phyloP scores from a whole-genome alignment of 2,113 vertebrate species.

The Nycticebus coucang region DNA sequence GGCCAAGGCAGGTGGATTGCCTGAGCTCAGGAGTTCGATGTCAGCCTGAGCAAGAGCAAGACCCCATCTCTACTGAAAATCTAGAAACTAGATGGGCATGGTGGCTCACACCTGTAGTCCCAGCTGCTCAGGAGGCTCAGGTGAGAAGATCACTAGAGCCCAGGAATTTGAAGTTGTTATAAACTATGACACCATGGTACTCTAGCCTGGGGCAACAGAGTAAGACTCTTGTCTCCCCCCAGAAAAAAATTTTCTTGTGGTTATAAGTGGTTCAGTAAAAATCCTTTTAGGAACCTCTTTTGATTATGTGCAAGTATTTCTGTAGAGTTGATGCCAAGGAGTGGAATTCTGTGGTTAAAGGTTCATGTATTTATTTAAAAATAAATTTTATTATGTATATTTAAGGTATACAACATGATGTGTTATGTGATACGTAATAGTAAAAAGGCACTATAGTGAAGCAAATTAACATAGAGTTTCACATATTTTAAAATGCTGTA shows the following conservation, averaged over 20 bases:
- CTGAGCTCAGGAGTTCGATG: no score
- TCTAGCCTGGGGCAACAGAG: no score
- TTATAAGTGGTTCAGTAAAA: background rate
- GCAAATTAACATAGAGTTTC: background rate
- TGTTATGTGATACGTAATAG: background rate
- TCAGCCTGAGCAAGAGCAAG: no score
- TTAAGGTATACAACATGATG: background rate
- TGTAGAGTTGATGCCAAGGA: background rate
- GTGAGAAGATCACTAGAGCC: no score
- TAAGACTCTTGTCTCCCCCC: no score
- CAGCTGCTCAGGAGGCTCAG: no score
- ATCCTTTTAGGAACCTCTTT: background rate
- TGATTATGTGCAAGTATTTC: background rate
- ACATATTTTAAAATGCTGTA: background rate
- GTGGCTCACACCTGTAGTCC: no score
- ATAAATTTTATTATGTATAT: background rate
- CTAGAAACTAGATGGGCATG: no score
- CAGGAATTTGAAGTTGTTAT: no score
- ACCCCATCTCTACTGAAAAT: no score
- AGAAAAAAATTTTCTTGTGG: background rate
- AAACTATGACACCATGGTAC: no score
- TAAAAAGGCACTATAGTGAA: background rate
- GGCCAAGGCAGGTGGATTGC: no score
- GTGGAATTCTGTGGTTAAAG: background rate
- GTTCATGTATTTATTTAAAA: background rate